phyloP scores from a whole-genome alignment of 2,797 vertebrate species.

The Myotis myotis region DNA sequence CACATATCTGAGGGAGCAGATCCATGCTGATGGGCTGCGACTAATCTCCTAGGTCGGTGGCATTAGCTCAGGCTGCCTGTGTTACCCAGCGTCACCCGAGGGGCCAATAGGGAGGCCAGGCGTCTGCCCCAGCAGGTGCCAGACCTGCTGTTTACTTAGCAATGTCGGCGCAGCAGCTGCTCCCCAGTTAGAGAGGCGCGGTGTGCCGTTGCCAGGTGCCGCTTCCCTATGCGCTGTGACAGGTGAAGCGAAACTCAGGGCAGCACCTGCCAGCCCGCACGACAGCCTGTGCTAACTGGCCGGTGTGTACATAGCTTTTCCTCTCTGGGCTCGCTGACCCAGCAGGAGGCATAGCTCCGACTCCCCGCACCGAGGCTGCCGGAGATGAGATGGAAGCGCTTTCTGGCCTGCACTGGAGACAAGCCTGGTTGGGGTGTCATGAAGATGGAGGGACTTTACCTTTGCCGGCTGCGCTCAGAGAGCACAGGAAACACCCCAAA shows the following conservation, averaged over 20 bases:
- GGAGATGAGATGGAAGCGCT: slow-evolving; percentile 50
- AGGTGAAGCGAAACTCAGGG: slow-evolving; percentile 77
- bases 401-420: slow-evolving; percentile 49
- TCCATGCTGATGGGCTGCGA: not conserved
- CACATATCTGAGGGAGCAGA: not conserved
- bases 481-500: not conserved
- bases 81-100: slow-evolving; percentile 41
- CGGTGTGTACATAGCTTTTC: slow-evolving; percentile 79
- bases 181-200: slow-evolving; percentile 79
- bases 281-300: slow-evolving; percentile 74
- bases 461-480: not conserved
- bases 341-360: not conserved
- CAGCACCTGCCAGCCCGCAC: slow-evolving; percentile 84
- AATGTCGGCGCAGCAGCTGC: slow-evolving; percentile 71
- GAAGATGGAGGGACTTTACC: slow-evolving; percentile 22
- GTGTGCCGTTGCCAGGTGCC: slow-evolving; percentile 84
- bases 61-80: not conserved
- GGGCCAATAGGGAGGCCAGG: slow-evolving; percentile 58
- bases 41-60: slow-evolving; percentile 37
- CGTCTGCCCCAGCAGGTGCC: slow-evolving; percentile 80
- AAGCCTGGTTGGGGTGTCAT: slow-evolving; percentile 29
- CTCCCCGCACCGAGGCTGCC: not conserved
- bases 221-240: slow-evolving; percentile 74
- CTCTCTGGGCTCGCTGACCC: slow-evolving; percentile 76
- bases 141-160: slow-evolving; percentile 85